These are phyloP conservation scores for Lasius platythorax DNA, from an alignment of 2,888 invertebrate species.

Conservation along the genomic window DNA sequence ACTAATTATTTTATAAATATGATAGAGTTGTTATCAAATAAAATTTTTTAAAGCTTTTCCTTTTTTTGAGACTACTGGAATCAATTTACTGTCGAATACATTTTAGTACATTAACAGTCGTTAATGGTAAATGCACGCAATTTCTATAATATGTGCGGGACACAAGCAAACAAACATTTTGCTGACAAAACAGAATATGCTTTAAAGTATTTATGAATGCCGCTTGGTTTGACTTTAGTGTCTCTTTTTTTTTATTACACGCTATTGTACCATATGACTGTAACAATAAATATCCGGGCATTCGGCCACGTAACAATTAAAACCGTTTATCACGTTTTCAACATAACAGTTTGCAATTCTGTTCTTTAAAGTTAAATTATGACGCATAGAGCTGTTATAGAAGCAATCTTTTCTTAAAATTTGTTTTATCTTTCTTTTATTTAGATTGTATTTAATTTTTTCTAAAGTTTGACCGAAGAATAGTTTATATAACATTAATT, in stretches of 20 bases:
- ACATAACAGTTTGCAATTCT: not conserved
- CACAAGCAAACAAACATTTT: constrained; percentile 10
- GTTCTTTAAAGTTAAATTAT: not conserved
- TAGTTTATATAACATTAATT: not conserved
- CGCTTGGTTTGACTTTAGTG: constrained; percentile 1
- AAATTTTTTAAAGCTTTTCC: not conserved
- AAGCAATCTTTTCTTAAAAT: not conserved
- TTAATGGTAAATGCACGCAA: constrained; percentile 7
- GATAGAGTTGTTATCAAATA: not conserved
- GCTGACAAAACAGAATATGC: not conserved
- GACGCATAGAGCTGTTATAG: not conserved
- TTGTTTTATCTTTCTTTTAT: not conserved
- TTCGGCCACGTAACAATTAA: constrained; percentile 21
- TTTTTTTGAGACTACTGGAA: not conserved
- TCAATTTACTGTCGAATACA: not conserved
- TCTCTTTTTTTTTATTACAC: not conserved
- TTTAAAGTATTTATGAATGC: constrained; percentile 26
- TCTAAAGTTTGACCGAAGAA: not conserved
- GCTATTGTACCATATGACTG: not conserved
- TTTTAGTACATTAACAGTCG: not conserved
- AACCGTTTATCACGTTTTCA: constrained; percentile 14
- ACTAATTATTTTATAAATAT: not conserved
- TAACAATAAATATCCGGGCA: constrained; percentile 27
- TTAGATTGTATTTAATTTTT: not conserved
- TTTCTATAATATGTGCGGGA: not conserved